A percentile compares a stretch with the other conserved stretches of the same genome.
Conservation (phyloP, 2,113 vertebrate genomes). For the Chinchilla lanigera region DNA sequence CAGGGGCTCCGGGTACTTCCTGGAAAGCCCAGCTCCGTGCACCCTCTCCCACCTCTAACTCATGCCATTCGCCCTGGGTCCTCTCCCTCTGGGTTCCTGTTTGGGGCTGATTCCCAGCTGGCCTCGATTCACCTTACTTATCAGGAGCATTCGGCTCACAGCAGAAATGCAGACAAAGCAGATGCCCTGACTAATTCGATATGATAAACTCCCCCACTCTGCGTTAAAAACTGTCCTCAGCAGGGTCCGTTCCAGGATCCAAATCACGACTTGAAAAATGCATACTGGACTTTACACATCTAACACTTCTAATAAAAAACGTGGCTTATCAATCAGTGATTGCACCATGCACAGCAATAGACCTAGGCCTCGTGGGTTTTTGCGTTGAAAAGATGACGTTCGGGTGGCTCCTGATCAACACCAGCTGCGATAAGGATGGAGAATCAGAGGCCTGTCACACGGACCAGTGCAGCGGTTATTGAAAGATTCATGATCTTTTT, state of each 20-base stretch:
- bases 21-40: background rate
- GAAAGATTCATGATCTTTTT: background rate
- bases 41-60: background rate
- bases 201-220: background rate
- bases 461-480: background rate
- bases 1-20: background rate
- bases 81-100: background rate
- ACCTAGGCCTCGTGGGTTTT: background rate
- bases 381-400: background rate
- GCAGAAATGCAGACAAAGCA: background rate
- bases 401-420: background rate
- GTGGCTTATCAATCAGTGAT: background rate
- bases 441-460: background rate
- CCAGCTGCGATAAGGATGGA: background rate
- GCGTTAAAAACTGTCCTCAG: background rate
- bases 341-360: background rate
- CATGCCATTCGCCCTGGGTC: rapidly evolving
- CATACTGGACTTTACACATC: slow-evolving; percentile 23
- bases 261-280: background rate
- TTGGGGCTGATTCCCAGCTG: background rate
- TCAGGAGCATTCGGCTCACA: background rate
- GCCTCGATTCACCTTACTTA: background rate
- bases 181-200: background rate
- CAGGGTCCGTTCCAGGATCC: background rate
- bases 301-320: background rate